A percentile compares a stretch with the other conserved stretches of the same genome.
Evolutionary conservation across 2,113 vertebrate species (phyloP).

Genomic region (Amblyornis subalaris): DNA sequence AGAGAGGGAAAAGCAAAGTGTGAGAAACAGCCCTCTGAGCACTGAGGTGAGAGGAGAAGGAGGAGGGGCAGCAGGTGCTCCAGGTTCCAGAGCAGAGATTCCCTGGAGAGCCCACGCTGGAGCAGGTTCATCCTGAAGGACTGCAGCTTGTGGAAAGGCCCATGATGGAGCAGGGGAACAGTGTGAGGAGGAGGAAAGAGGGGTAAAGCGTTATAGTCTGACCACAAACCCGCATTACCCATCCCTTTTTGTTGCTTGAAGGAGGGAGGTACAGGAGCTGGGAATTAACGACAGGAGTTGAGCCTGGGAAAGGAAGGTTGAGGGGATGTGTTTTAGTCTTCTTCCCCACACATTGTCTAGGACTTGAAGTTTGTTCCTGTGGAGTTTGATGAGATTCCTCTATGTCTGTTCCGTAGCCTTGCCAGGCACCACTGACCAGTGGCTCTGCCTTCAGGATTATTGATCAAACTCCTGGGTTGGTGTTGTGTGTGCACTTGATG

Average conservation of each 20-base stretch:
- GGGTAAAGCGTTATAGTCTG: background rate
- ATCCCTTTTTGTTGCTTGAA: background rate
- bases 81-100: background rate
- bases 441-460: background rate
- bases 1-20: background rate
- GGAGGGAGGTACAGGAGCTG: background rate
- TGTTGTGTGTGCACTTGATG: background rate
- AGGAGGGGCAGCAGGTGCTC: accelerated
- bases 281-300: background rate
- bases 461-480: background rate
- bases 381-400: no score
- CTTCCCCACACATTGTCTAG: background rate
- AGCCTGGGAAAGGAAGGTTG: background rate
- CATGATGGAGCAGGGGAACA: background rate
- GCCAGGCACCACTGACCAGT: background rate
- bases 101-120: background rate
- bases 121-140: background rate
- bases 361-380: background rate
- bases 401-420: background rate
- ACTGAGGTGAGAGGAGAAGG: accelerated
- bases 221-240: background rate
- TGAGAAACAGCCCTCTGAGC: background rate
- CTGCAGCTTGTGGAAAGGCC: background rate
- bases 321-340: background rate
- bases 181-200: background rate